phyloP scores from a whole-genome alignment of 2,113 vertebrate genomes.

The Lophius piscatorius region DNA sequence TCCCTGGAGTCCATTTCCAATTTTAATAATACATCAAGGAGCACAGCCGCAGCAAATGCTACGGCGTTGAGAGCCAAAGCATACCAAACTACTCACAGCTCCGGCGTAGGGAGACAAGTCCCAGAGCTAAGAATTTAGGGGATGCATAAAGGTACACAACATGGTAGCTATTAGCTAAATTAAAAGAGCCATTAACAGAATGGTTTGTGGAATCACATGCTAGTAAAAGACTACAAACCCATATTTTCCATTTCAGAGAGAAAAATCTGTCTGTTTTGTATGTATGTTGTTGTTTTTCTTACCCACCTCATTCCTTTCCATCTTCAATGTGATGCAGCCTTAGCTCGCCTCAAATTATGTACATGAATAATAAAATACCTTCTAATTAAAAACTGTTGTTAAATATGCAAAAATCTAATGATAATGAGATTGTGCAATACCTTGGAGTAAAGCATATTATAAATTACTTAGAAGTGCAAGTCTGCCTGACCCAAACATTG shows the following conservation, averaged over 20 bases:
- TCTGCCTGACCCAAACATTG: conserved; percentile 91
- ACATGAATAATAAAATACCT: conserved; percentile 99
- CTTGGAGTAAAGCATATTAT: conserved; percentile 94
- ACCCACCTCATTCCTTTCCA: conserved; percentile 66
- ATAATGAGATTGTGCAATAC: conserved; percentile 99
- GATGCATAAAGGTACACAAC: conserved; percentile 98
- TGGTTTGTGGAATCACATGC: conserved; percentile 80
- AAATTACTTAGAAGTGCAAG: conserved; percentile 96
- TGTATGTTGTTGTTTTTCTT: conserved; percentile 67
- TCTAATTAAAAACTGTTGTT: conserved; percentile 99
- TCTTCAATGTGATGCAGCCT: conserved; percentile 82
- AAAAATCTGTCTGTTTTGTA: conserved; percentile 45
- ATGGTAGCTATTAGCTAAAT: conserved; percentile 99
- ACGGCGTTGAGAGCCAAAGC: conserved; percentile 92
- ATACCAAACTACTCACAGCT: conserved; percentile 93
- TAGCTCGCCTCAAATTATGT: conserved; percentile 97
- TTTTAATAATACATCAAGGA: conserved; percentile 99
- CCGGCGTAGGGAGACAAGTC: conserved; percentile 90
- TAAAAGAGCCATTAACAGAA: conserved; percentile 94
- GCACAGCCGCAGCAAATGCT: conserved; percentile 93
- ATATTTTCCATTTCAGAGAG: conserved; percentile 78
- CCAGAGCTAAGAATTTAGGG: conserved; percentile 95
- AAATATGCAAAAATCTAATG: conserved; percentile 99
- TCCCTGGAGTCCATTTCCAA: conserved; percentile 99
- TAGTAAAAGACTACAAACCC: conserved; percentile 82